Evolutionary conservation across 1,140 invertebrate genomes (phyloP).

Genomic region (Drosophila varians): DNA sequence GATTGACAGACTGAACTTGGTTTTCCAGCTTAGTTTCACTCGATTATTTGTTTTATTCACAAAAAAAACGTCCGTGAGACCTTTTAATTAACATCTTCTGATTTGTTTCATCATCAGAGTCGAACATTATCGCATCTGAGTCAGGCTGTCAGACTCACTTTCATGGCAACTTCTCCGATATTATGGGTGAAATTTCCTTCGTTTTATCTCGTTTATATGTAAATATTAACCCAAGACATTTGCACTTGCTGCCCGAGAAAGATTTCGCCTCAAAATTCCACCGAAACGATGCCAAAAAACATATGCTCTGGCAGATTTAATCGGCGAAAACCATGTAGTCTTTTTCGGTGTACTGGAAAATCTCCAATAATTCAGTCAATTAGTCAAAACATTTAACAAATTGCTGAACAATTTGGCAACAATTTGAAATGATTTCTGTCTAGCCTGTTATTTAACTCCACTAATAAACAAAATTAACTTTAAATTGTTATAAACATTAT

Average conservation of each 20-base stretch:
- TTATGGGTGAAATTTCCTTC: constrained; percentile 44
- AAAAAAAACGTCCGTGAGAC: not conserved
- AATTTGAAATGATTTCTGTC: constrained; percentile 32
- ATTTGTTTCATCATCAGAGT: constrained; percentile 32
- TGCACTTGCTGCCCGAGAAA: constrained; percentile 33
- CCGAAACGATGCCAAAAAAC: constrained; percentile 33
- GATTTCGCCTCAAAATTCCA: constrained; percentile 52
- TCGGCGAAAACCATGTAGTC: not conserved
- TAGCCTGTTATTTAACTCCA: constrained; percentile 22
- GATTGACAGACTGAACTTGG: constrained; percentile 27
- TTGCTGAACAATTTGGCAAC: constrained; percentile 7
- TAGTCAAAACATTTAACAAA: constrained; percentile 18
- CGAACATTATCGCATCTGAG: constrained; percentile 39
- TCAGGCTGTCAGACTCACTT: constrained; percentile 26
- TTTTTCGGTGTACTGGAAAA: constrained; percentile 1
- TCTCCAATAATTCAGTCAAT: constrained; percentile 2
- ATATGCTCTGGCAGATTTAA: not conserved
- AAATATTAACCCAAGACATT: constrained; percentile 51
- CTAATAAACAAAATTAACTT: constrained; percentile 14
- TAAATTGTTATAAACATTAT: constrained; percentile 33
- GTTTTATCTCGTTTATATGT: constrained; percentile 25
- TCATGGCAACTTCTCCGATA: constrained; percentile 21
- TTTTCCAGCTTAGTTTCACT: constrained; percentile 74
- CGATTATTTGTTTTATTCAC: constrained; percentile 16
- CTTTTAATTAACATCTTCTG: constrained; percentile 66